phyloP scores from a whole-genome alignment of 2,113 vertebrate genomes.

The Microtus ochrogaster region DNA sequence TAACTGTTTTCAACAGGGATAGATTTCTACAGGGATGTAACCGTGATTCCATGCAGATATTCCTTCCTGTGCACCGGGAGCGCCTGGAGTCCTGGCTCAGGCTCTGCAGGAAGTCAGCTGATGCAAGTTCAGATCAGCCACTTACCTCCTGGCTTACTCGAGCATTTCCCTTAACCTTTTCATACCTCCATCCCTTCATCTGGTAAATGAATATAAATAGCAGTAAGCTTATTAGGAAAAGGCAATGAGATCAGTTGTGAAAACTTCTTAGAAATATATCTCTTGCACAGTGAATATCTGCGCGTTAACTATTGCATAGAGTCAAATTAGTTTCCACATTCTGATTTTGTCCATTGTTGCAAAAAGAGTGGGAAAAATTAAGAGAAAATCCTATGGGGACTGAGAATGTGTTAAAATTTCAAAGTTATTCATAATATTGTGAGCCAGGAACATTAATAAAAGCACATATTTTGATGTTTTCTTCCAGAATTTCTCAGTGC shows the following conservation, averaged over 20 bases:
- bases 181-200: neutral
- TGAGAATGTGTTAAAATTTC: conserved; percentile 22
- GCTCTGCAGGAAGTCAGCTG: neutral
- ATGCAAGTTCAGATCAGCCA: neutral
- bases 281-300: neutral
- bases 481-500: neutral
- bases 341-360: neutral
- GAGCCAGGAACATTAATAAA: neutral
- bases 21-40: neutral
- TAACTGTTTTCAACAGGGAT: neutral
- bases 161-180: conserved; percentile 30
- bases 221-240: neutral
- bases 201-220: conserved; percentile 69
- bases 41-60: neutral
- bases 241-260: neutral
- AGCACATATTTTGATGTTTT: neutral
- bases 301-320: neutral
- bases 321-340: conserved; percentile 40
- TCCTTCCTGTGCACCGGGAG: neutral
- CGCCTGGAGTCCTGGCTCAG: neutral
- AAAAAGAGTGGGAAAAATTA: neutral
- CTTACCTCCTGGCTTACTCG: conserved; percentile 23
- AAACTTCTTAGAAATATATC: conserved; percentile 8
- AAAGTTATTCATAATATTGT: neutral
- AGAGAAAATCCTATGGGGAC: neutral